Evolutionary conservation across 2,113 vertebrate species (phyloP).

Genomic region (Trichechus manatus): DNA sequence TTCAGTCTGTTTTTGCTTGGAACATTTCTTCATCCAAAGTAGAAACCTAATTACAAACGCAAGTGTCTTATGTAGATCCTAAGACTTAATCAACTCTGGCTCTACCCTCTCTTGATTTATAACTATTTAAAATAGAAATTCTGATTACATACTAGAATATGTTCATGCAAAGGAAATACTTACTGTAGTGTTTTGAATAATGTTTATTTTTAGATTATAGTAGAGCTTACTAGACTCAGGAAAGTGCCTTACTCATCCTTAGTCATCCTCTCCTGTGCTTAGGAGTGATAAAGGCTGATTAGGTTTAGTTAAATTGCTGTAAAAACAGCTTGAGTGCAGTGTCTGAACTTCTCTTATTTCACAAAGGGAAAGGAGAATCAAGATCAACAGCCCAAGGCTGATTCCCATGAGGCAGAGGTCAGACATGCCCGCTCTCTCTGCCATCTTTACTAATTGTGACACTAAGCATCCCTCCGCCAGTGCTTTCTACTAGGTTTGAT

Average conservation of each 20-base stretch:
- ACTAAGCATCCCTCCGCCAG: no score
- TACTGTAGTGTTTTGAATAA: background rate
- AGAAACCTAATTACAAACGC: background rate
- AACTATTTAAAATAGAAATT: background rate
- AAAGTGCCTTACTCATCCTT: background rate
- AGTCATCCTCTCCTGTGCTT: background rate
- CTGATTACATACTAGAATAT: conserved; percentile 18
- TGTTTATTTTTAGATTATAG: background rate
- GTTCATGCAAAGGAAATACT: background rate
- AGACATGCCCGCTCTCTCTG: no score
- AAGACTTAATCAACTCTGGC: background rate
- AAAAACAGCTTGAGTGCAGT: no score
- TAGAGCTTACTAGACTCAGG: background rate
- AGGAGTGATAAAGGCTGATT: background rate
- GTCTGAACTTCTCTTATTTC: no score
- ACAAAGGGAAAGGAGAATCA: no score
- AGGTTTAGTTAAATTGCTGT: background rate
- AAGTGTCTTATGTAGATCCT: background rate
- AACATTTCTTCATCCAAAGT: background rate
- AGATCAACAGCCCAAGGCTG: no score
- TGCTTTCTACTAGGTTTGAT: no score
- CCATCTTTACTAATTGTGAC: no score
- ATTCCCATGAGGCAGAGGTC: no score
- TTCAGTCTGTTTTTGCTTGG: background rate
- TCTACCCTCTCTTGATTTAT: background rate